Base-by-base conservation (phyloP, 2,888 invertebrate genomes). In the Pristionchus japonicus region DNA sequence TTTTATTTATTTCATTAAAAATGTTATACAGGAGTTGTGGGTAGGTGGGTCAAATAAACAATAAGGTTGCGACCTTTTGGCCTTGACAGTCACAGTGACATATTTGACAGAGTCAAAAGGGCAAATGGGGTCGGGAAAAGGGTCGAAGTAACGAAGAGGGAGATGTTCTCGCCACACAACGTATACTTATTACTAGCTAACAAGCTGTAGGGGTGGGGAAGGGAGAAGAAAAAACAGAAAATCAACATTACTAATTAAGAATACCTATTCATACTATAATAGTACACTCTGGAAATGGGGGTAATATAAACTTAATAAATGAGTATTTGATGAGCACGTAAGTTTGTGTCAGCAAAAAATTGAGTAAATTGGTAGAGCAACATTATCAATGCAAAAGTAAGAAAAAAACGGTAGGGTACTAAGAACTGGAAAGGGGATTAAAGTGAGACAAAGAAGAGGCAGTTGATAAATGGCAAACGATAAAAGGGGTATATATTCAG, bases 51-150 rank as follows among this genome's bases (percentile, higher is more conserved):
- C 37, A n/a, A 20, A 37, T 15, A 34, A 70, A 43, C 43, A 77
- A 77, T 43, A 43, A 43, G 20, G 37, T 37, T 13, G 80, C 34
- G 82, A 82, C 82, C 82, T 82, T 52, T 82, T 82, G 82, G 82
- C 82, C 82, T 82, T 34, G 82, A 82, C 49, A 82, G 74, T 77
- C 74, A 77, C 74, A 77, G 74, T 77, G 74, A 77, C 74, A 77
- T 77, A 82, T 82, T 82, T 82, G 82, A 82, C 82, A 82, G 52
- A 49, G 82, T 82, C 82, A 82, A 82, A 52, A 82, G 82, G 82
- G 31, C 82, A 37, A 74, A 31, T 34, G 13, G 34, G 52, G 82
- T 27, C 52, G 49, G 82, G 31, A 31, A 27, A 31, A 34, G 40
- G 23, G 52, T 11, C 31, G 80, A 23, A 20, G 49, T 17, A 3